A percentile compares a stretch with the other conserved stretches of the same genome.
Evolutionary conservation across 1,140 invertebrate species (phyloP).

Genomic region (Apis dorsata): DNA sequence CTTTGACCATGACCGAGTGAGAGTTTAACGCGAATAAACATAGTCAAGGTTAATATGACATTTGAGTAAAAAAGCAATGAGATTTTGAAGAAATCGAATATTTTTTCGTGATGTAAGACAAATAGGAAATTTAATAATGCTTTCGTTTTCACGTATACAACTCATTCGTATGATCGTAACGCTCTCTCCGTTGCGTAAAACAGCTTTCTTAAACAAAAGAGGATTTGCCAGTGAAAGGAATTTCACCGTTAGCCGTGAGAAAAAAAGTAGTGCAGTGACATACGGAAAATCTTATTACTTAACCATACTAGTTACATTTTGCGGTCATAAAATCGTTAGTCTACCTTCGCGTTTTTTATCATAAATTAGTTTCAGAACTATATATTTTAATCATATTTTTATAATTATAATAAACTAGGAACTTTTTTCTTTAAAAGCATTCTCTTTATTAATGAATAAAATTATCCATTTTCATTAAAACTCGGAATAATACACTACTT

Average conservation of each 20-base stretch:
- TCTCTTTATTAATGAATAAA: background rate
- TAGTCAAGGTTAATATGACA: slow-evolving; percentile 59
- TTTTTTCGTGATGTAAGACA: too few relatives aligned
- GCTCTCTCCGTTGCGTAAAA: slow-evolving; percentile 39
- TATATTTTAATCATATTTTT: background rate
- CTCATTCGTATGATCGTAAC: background rate
- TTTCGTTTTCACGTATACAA: background rate
- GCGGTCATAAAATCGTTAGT: slow-evolving; percentile 32
- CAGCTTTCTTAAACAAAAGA: slow-evolving; percentile 46
- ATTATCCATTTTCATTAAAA: background rate
- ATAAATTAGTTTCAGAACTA: background rate
- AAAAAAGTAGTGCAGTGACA: slow-evolving; percentile 38
- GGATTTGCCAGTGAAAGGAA: slow-evolving; percentile 38
- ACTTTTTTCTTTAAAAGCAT: background rate
- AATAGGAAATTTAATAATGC: background rate
- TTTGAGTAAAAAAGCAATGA: slow-evolving; percentile 30
- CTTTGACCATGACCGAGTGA: slow-evolving; percentile 65
- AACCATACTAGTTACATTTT: slow-evolving; percentile 23
- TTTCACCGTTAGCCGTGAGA: slow-evolving; percentile 44
- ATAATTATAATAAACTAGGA: too few relatives aligned
- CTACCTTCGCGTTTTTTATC: background rate
- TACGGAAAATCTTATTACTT: slow-evolving; percentile 50
- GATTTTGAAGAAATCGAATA: background rate
- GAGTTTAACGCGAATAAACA: slow-evolving; percentile 63
- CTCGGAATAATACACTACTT: too few relatives aligned